A percentile compares a stretch with the other conserved stretches of the same genome.
Conservation (phyloP, 2,888 invertebrate species). For the Galerucella pusilla region DNA sequence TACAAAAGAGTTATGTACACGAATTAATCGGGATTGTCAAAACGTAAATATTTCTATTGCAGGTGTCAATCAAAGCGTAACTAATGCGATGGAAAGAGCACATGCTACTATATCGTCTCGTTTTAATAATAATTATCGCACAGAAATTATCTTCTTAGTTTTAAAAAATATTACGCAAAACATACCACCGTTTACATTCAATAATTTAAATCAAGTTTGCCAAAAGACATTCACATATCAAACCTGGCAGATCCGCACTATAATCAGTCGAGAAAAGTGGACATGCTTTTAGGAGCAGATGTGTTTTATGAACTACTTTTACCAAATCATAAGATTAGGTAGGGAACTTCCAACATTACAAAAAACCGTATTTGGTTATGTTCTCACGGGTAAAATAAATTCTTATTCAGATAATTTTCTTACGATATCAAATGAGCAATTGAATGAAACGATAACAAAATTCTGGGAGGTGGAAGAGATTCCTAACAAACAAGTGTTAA, state of each 20-base stretch:
- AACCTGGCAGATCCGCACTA: slow-evolving; percentile 17
- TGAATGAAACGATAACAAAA: slow-evolving; percentile 20
- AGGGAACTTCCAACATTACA: background rate
- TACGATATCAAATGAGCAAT: slow-evolving; percentile 10
- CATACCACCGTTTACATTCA: slow-evolving; percentile 3
- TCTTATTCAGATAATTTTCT: background rate
- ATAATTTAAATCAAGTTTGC: slow-evolving; percentile 6
- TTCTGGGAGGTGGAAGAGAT: slow-evolving; percentile 35
- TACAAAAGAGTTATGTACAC: slow-evolving; percentile 10
- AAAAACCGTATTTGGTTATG: background rate
- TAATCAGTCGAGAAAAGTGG: slow-evolving; percentile 8
- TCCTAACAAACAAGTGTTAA: background rate
- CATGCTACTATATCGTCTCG: background rate
- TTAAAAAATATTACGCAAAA: slow-evolving; percentile 19
- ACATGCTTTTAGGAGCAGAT: slow-evolving; percentile 15
- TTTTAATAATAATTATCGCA: slow-evolving; percentile 10
- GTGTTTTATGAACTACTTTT: slow-evolving; percentile 33
- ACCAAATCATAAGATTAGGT: slow-evolving; percentile 27
- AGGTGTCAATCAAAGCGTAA: background rate
- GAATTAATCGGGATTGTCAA: background rate
- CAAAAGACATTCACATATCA: background rate
- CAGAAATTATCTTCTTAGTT: slow-evolving; percentile 8
- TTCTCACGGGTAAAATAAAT: background rate
- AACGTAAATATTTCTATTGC: slow-evolving; percentile 3
- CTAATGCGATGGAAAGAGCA: background rate